Base-by-base conservation (phyloP, 2,888 invertebrate species). In the Pollenia amentaria region DNA sequence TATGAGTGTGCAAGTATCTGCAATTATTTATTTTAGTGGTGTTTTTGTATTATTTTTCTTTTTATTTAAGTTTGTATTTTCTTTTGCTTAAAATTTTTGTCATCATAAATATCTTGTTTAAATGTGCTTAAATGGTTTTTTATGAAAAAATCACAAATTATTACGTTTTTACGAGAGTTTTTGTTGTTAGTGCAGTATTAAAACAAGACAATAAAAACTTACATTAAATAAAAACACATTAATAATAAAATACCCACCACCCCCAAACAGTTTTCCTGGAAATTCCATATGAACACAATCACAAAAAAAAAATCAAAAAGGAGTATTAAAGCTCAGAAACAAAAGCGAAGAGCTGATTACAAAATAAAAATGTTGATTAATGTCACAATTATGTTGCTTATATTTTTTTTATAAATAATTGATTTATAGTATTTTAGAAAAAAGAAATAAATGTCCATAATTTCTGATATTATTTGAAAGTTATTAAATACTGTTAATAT, bases 81-180 rank as follows among this genome's bases (percentile, higher is more conserved):
- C 53, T 40, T 75, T n/a, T 51, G 51, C 64, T 38, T 18, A 14
- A 57, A 65, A 65, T 40, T 70, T 69, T 72, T 79, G 69, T 79
- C 64, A 65, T 83, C 70, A 76, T 83, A 80, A 86, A 86, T 83
- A 80, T 80, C 79, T 64, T 76, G 76, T 76, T 80, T 76, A 77
- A 87, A 73, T 87, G 80, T 60, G 76, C 53, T 70, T 70, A 79
- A 80, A 77, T 80, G 72, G 11, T 62, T 76, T 79, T 57, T 80
- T 69, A 67, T 55, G 12, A 69, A 83, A 82, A 83, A 75, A 48
- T 78, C 70, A 14, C 46, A 80, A 87, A 73, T 84, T 76, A 72
- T 83, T 46, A 64, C 60, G 14, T 60, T 60, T 72, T 80, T 65
- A 78, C 62, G 57, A 55, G 38, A 72, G 60, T 46, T 65, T 12